Conservation (phyloP, 2,113 vertebrate genomes). For the Benitochromis conjunctus region DNA sequence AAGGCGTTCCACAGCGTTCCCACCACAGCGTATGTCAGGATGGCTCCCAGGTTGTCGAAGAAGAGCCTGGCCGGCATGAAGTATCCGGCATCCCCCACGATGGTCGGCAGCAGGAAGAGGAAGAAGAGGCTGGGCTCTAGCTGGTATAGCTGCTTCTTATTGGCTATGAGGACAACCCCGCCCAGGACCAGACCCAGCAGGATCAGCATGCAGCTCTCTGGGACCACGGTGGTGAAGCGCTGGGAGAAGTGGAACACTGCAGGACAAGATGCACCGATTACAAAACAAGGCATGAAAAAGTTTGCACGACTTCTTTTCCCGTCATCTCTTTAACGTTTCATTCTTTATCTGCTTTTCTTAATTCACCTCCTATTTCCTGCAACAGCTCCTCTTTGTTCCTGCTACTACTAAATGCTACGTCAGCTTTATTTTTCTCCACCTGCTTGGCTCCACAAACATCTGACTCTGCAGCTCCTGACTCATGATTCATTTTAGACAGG, state of each 20-base stretch:
- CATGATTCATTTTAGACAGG: neutral
- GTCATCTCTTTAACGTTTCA: neutral
- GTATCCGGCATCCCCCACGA: slow-evolving; percentile 92
- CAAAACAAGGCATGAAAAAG: neutral
- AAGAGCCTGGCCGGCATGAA: slow-evolving; percentile 96
- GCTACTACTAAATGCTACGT: neutral
- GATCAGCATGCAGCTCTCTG: slow-evolving; percentile 95
- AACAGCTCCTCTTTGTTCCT: neutral
- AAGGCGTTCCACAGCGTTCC: slow-evolving; percentile 96
- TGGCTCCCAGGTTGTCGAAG: slow-evolving; percentile 95
- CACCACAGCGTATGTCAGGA: slow-evolving; percentile 90
- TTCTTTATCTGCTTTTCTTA: neutral
- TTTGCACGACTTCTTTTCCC: rapidly evolving
- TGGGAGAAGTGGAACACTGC: slow-evolving; percentile 93
- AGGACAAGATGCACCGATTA: neutral
- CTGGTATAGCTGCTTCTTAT: slow-evolving; percentile 91
- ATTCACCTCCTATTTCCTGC: neutral
- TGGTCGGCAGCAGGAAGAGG: slow-evolving; percentile 94
- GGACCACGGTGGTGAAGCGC: slow-evolving; percentile 89
- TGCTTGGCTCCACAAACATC: neutral
- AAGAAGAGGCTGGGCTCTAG: slow-evolving; percentile 95
- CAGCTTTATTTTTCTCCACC: neutral
- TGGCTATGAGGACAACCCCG: slow-evolving; percentile 87
- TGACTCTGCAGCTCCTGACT: neutral
- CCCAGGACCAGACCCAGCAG: slow-evolving; percentile 91